Conservation (phyloP, 2,888 invertebrate genomes). For the Eupithecia abbreviata region DNA sequence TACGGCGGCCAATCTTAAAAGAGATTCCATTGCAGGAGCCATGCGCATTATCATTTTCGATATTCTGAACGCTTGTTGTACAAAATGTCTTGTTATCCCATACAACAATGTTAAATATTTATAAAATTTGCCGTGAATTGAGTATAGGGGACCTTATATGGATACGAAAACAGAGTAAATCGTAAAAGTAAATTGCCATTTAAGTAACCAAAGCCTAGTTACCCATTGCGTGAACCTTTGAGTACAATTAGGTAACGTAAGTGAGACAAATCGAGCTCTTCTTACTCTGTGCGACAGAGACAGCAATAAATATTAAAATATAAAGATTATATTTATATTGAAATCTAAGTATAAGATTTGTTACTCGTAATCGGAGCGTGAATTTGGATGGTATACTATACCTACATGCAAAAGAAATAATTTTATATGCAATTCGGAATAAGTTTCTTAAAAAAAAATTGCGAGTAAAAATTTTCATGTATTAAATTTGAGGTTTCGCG, state of each 20-base stretch:
- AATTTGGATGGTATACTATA: conserved; percentile 13
- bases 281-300: conserved; percentile 79
- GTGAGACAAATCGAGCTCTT: conserved; percentile 78
- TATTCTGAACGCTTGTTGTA: neutral
- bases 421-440: neutral
- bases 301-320: conserved; percentile 76
- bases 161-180: conserved; percentile 48
- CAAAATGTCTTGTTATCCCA: neutral
- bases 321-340: conserved; percentile 52
- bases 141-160: conserved; percentile 58
- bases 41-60: neutral
- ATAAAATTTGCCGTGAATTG: conserved; percentile 29
- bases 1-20: neutral
- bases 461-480: no score
- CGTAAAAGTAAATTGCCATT: conserved; percentile 43
- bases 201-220: conserved; percentile 59
- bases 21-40: neutral
- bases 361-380: conserved; percentile 35
- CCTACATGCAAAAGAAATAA: neutral
- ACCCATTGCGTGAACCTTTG: conserved; percentile 48
- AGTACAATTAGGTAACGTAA: conserved; percentile 67
- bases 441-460: neutral
- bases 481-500: no score
- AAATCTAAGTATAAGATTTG: conserved; percentile 51
- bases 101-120: conserved; percentile 13